Base-by-base conservation (phyloP, 2,113 vertebrate species). In the Gallinago jamesoni region DNA sequence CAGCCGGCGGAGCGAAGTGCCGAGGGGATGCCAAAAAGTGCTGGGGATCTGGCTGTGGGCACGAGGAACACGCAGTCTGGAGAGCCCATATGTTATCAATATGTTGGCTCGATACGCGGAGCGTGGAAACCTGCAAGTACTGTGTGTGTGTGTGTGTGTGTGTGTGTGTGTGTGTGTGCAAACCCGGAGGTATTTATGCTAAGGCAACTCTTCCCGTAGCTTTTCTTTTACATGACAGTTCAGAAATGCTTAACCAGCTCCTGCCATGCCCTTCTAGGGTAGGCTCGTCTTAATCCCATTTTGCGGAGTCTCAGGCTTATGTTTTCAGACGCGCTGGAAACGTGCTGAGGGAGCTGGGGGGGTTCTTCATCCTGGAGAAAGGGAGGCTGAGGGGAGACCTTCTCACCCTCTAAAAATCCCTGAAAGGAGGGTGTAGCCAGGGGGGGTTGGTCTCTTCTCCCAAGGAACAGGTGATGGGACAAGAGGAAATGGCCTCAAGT, bases 251-350 rank as follows among this genome's bases (percentile, higher is more conserved):
- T 77, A 59, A 73, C 1, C 3, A 93, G 93, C 62, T 90, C 78
- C 20, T 27, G 43, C 84, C 69, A 10, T 47, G 72, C 83, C 84
- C 81, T 89, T 77, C 78, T 28, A 79, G 91, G 93, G 47, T 4
- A 84, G 94, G 73, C 63, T 96, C 55, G 15, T 70, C 70, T 87
- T 96, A 92, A 94, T 92, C 94, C 86, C 55, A 70, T 95, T 97
- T 93, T 92, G 84, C 84, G n/a, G 96, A 84, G 73, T 64, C 74
- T 72, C 33, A 17, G 45, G 84, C 80, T 95, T 64, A 41, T 18
- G 41, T 88, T 88, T 90, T 56, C 94, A 93, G 86, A 56, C 64
- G 1, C 12, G 48, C 81, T 52, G 87, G 47, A 27, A 88, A 60
- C 12, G 27, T 66, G 79, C 33, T 48, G 47, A 48, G 47, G 47